These are phyloP conservation scores for Bothrops jararaca DNA, from an alignment of 2,113 vertebrate species.

Conservation along the genomic window DNA sequence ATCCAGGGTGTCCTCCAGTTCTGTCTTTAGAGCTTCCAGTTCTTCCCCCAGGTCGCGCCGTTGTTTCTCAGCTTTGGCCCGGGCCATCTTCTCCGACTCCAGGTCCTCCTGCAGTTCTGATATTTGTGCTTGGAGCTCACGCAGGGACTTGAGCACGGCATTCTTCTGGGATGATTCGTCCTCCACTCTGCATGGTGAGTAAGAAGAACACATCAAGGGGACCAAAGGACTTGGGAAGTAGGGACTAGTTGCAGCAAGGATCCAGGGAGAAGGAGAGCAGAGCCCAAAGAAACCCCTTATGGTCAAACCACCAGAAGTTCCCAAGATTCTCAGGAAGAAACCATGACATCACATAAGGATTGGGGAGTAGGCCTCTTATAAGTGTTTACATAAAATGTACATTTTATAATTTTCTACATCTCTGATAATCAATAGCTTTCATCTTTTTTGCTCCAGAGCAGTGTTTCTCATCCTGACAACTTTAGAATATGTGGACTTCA, in stretches of 20 bases:
- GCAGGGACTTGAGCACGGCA: conserved; percentile 77
- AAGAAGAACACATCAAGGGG: neutral
- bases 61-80: conserved; percentile 87
- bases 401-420: neutral
- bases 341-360: neutral
- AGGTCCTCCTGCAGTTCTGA: conserved; percentile 87
- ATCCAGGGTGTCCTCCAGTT: conserved; percentile 88
- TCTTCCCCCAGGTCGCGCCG: conserved; percentile 86
- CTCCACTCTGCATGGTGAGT: conserved; percentile 72
- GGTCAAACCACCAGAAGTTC: neutral
- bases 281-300: neutral
- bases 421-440: neutral
- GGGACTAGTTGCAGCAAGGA: neutral
- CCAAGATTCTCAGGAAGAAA: neutral
- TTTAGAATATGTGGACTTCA: neutral
- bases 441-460: neutral
- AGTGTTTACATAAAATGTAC: no score
- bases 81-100: conserved; percentile 80
- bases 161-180: conserved; percentile 78
- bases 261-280: no score
- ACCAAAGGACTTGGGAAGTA: neutral
- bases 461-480: neutral
- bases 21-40: conserved; percentile 84
- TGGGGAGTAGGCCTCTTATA: neutral
- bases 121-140: conserved; percentile 83